Conservation (phyloP, 1,140 invertebrate genomes). For the Globodera rostochiensis region DNA sequence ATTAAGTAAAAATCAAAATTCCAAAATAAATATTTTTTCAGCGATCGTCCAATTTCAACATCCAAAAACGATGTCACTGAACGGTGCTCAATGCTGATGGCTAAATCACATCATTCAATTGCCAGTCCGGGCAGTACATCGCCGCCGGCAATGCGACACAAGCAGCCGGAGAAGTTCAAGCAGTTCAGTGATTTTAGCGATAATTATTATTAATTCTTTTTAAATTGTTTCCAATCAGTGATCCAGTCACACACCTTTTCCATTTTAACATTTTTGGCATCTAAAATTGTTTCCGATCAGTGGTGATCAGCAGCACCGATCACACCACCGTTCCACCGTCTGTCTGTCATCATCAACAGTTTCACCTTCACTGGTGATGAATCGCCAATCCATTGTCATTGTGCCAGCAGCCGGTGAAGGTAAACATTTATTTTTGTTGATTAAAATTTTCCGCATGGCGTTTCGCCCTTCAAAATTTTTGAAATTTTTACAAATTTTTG, state of each 20-base stretch:
- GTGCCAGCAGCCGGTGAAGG: background rate
- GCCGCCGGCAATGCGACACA: background rate
- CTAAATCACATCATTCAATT: background rate
- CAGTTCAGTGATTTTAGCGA: background rate
- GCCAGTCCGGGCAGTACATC: background rate
- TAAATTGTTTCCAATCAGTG: no score
- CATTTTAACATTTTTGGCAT: no score
- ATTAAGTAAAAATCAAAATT: no score
- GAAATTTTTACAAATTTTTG: no score
- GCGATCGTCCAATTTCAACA: background rate
- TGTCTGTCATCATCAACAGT: background rate
- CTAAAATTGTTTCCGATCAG: background rate
- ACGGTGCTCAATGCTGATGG: background rate
- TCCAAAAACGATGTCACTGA: background rate
- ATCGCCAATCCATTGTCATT: slow-evolving; percentile 9
- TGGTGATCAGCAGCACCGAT: background rate
- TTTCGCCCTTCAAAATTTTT: no score
- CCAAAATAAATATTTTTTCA: background rate
- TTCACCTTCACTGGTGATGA: background rate
- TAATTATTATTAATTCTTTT: no score
- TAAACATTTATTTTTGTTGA: background rate
- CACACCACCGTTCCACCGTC: slow-evolving; percentile 1
- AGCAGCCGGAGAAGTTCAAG: background rate
- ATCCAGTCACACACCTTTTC: no score
- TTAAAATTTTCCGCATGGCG: no score